phyloP scores from a whole-genome alignment of 2,113 vertebrate genomes.

The Pangasianodon gigas region DNA sequence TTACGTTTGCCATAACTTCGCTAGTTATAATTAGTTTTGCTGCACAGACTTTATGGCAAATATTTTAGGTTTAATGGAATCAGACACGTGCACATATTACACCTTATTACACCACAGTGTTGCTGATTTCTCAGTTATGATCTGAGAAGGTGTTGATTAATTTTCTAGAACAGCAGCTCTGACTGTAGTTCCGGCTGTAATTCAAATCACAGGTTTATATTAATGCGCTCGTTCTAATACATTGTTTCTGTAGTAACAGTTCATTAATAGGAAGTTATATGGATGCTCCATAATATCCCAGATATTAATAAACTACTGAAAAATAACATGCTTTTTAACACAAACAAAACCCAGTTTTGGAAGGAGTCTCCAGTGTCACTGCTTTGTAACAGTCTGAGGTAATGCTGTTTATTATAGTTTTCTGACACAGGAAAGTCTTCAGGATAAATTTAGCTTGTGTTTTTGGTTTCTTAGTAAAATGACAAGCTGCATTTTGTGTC shows the following conservation, averaged over 20 bases:
- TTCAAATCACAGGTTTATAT: not conserved
- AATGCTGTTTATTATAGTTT: not conserved
- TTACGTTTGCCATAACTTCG: constrained; percentile 26
- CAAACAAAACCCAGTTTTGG: not conserved
- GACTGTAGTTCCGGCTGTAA: not conserved
- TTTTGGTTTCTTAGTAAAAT: no score
- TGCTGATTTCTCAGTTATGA: not conserved
- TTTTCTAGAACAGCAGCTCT: not conserved
- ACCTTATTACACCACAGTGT: not conserved
- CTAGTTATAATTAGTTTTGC: not conserved
- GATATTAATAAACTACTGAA: not conserved
- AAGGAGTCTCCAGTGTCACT: not conserved
- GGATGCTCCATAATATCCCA: not conserved
- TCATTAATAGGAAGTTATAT: not conserved
- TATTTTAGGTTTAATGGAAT: not conserved
- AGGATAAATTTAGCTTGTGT: no score
- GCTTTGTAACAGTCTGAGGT: not conserved
- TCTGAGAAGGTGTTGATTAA: not conserved
- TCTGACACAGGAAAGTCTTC: not conserved
- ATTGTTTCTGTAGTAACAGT: not conserved
- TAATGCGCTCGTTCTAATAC: not conserved
- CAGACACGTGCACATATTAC: not conserved
- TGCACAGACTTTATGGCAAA: not conserved
- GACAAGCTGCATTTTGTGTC: not conserved
- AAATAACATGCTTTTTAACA: not conserved